Evolutionary conservation across 2,113 vertebrate genomes (phyloP), one percentile per base, ranked within the genome.

Genomic region (Cynopterus brachyotis): DNA sequence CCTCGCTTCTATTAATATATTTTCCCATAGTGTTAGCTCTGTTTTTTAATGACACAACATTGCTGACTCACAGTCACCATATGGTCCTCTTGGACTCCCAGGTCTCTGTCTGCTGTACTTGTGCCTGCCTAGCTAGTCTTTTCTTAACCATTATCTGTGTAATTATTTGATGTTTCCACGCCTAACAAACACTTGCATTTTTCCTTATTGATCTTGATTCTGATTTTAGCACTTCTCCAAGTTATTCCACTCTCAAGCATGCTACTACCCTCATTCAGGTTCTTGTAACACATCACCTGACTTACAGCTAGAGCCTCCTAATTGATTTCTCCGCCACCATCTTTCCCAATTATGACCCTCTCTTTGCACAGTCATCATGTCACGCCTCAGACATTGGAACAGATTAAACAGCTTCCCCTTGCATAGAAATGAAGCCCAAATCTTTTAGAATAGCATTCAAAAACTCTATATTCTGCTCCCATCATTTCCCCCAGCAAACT

Each of bases 61-160:
- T 87, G 95, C 89, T 98, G 97, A 97, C 83, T 98, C 96, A 98
- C 37, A 96, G 42, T 89, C 75, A 84, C 96, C 97, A 98, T 96
- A 98, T 98, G 97, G 93, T 97, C 86, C 89, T 81, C 90, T 87
- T 96, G 97, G 96, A 97, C 94, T 90, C 91, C 87, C 64, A 94
- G 97, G 97, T 97, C 95, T 79, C 86, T 97, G 47, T 94, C 84
- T 96, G 96, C 59, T 97, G 96, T 94, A 96, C 96, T 97, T 95
- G 94, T 96, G 97, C 95, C 96, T 96, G 97, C 96, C 97, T 96
- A 32, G 88, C 93, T 96, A 96, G 97, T 95, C 97, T 96, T 97
- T 98, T 98, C 96, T 97, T 86, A 93, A 89, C n/a, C 73, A 42
- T 62, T 92, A 75, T 93, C 73, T 60, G 37, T 66, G 53, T 32